These are phyloP conservation scores for Mycalesis mineus DNA, from an alignment of 2,888 invertebrate species.

Conservation along the genomic window DNA sequence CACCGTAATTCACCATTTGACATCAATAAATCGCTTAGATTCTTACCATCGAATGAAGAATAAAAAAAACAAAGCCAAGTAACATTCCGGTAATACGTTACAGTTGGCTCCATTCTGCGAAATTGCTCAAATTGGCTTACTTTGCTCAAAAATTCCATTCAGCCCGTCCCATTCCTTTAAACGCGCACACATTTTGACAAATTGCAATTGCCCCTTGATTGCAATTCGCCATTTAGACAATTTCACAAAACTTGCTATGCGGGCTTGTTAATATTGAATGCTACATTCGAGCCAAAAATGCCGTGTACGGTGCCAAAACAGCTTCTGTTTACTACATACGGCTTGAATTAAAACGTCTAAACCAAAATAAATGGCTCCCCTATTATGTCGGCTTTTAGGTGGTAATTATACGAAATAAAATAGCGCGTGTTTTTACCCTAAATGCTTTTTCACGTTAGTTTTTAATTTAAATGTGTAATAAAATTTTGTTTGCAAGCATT, in stretches of 20 bases:
- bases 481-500: not conserved
- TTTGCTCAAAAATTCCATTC: constrained; percentile 2
- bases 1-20: too few relatives aligned
- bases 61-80: not conserved
- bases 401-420: constrained; percentile 25
- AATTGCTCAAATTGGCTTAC: constrained; percentile 1
- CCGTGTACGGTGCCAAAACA: constrained; percentile 28
- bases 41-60: too few relatives aligned
- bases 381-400: constrained; percentile 23
- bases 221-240: constrained; percentile 28
- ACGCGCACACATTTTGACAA: constrained; percentile 21
- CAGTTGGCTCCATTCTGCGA: not conserved
- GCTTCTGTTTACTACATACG: constrained; percentile 30
- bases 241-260: constrained; percentile 25
- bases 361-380: constrained; percentile 27
- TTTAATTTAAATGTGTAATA: not conserved
- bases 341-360: constrained; percentile 35
- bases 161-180: constrained; percentile 7
- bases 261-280: constrained; percentile 25
- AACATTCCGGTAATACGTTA: not conserved
- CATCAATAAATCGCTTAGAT: too few relatives aligned
- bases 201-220: constrained; percentile 28
- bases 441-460: not conserved
- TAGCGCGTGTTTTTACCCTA: constrained; percentile 8
- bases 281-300: constrained; percentile 28